Evolutionary conservation across 2,888 invertebrate genomes (phyloP).

Genomic region (Microplitis manilae): DNA sequence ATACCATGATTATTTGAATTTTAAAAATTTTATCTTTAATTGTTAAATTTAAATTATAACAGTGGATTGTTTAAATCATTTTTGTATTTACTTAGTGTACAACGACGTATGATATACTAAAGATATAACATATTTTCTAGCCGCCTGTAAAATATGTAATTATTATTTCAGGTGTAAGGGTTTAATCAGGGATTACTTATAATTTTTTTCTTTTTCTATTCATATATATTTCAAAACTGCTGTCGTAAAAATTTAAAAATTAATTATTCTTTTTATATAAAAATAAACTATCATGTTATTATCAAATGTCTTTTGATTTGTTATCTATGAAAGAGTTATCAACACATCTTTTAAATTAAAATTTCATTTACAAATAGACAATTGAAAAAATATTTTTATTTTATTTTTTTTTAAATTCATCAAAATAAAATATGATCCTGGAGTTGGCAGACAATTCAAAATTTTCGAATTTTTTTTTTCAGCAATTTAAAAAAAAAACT

Average conservation of each 20-base stretch:
- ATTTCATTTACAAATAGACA: neutral
- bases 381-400: neutral
- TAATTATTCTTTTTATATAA: no score
- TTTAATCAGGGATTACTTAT: neutral
- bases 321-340: neutral
- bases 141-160: neutral
- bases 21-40: neutral
- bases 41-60: neutral
- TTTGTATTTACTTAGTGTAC: neutral
- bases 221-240: neutral
- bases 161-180: neutral
- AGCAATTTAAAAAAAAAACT: no score
- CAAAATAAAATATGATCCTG: no score
- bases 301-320: neutral
- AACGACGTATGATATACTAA: neutral
- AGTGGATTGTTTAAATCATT: neutral
- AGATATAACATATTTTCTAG: neutral
- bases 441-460: no score
- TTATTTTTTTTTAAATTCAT: neutral
- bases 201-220: neutral
- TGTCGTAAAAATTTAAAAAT: no score
- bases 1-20: neutral
- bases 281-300: no score
- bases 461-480: no score
- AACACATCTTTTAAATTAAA: neutral